Evolutionary conservation across 2,113 vertebrate genomes (phyloP).

Genomic region (Polyodon spathula): DNA sequence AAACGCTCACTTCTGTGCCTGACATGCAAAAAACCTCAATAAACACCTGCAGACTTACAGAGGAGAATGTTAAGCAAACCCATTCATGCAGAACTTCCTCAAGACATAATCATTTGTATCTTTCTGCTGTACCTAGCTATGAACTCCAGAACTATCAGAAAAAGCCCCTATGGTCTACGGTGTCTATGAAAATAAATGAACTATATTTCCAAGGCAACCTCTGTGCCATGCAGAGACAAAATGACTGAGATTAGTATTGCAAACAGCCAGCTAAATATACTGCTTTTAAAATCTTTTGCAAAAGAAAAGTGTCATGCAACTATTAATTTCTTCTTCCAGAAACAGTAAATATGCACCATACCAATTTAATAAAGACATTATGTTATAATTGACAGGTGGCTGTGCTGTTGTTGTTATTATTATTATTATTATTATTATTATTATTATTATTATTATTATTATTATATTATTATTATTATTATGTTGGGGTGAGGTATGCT

Average conservation of each 20-base stretch:
- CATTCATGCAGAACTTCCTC: constrained; percentile 10
- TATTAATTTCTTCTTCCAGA: not conserved
- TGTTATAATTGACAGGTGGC: not conserved
- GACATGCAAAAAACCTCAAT: constrained; percentile 3
- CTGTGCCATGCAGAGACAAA: constrained; percentile 12
- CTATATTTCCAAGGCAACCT: constrained; percentile 13
- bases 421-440: no score
- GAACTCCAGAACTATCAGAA: constrained; percentile 44
- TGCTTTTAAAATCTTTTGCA: not conserved
- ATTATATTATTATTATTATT: no score
- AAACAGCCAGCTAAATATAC: constrained; percentile 4
- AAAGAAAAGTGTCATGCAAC: constrained; percentile 12
- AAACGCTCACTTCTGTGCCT: constrained; percentile 7
- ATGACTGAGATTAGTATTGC: constrained; percentile 9
- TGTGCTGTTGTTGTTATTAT: no score
- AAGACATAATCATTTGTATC: constrained; percentile 10
- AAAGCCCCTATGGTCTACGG: constrained; percentile 53
- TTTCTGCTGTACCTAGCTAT: constrained; percentile 15
- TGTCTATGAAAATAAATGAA: constrained; percentile 26
- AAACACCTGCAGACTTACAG: not conserved
- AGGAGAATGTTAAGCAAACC: constrained; percentile 3
- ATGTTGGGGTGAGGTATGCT: no score
- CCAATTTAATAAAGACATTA: not conserved
- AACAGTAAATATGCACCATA: constrained; percentile 1
- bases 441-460: no score